A percentile compares a stretch with the other conserved stretches of the same genome.
phyloP scores from a whole-genome alignment of 1,140 invertebrate species.

The Ceratina calcarata region DNA sequence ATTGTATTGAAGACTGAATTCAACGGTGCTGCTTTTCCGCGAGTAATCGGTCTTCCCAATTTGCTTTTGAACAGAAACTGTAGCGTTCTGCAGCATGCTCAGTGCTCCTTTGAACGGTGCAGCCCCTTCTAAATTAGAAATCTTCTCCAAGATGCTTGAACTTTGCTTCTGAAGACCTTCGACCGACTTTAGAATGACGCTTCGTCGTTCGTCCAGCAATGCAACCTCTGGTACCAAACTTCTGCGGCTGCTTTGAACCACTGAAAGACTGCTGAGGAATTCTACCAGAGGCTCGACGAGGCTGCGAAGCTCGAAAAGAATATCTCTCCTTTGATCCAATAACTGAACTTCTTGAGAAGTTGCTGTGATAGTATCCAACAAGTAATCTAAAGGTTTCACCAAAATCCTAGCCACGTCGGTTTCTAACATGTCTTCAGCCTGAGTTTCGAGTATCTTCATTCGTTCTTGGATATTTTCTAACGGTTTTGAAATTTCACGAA shows the following conservation, averaged over 20 bases:
- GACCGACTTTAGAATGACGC: constrained; percentile 65
- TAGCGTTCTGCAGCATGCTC: constrained; percentile 53
- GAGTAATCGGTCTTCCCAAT: constrained; percentile 67
- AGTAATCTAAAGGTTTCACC: constrained; percentile 52
- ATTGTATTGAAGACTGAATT: constrained; percentile 58
- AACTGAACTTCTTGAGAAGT: constrained; percentile 29
- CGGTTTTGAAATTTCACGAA: constrained; percentile 66
- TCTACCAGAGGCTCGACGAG: constrained; percentile 68
- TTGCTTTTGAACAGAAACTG: constrained; percentile 60
- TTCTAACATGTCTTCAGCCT: constrained; percentile 63
- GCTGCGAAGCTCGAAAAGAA: constrained; percentile 52
- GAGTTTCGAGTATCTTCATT: constrained; percentile 60
- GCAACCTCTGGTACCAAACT: constrained; percentile 59
- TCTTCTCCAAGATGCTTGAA: constrained; percentile 31
- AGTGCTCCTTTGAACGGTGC: constrained; percentile 39
- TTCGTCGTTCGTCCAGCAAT: constrained; percentile 66
- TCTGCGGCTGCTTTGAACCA: constrained; percentile 65
- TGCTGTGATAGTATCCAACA: constrained; percentile 37
- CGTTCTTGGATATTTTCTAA: constrained; percentile 63
- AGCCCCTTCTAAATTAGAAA: constrained; percentile 26
- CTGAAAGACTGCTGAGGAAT: constrained; percentile 68
- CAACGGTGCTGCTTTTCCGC: constrained; percentile 49
- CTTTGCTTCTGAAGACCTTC: constrained; percentile 60
- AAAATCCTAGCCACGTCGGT: constrained; percentile 67
- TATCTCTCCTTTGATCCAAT: constrained; percentile 48